Percentiles rank a stretch among this genome's conserved stretches.
phyloP scores from a whole-genome alignment of 1,140 invertebrate species.

The Physella acuta region DNA sequence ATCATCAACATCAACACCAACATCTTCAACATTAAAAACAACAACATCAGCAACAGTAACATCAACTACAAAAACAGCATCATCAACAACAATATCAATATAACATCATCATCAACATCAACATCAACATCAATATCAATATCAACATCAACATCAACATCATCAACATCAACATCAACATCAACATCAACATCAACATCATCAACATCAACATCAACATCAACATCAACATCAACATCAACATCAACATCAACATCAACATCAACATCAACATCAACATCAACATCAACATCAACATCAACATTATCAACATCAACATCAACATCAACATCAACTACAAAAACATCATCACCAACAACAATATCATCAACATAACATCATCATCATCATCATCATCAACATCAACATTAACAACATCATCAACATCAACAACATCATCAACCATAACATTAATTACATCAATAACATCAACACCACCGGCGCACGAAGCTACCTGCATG shows the following conservation, averaged over 20 bases:
- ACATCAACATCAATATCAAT: background rate
- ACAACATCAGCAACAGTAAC: constrained; percentile 3
- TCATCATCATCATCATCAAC: constrained; percentile 3
- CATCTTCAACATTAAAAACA: background rate
- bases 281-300: background rate
- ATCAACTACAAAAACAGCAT: background rate
- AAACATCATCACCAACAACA: background rate
- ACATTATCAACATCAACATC: background rate
- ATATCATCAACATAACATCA: background rate
- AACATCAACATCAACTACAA: background rate
- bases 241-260: constrained; percentile 1
- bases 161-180: background rate
- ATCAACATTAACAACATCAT: background rate
- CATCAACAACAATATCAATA: background rate
- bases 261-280: constrained; percentile 6
- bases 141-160: background rate
- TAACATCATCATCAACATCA: background rate
- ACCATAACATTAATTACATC: background rate
- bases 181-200: background rate
- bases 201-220: constrained; percentile 2
- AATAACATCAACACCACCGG: background rate
- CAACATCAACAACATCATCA: background rate
- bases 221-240: background rate
- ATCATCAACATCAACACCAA: constrained; percentile 10
- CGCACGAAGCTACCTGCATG: too few species aligned